phyloP scores from a whole-genome alignment of 1,140 invertebrate species.

The Sinonovacula constricta region DNA sequence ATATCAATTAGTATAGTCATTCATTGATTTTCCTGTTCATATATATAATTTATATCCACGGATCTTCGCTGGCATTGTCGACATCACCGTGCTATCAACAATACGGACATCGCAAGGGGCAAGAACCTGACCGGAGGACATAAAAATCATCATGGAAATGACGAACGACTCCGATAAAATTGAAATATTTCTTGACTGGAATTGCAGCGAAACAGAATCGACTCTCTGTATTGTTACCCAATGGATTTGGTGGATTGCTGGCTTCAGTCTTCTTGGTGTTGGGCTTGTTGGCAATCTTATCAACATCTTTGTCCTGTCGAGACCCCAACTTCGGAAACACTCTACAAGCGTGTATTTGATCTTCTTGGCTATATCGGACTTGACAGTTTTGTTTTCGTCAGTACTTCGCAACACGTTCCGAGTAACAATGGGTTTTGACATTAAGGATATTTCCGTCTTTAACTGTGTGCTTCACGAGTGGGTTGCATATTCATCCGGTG shows the following conservation, averaged over 20 bases:
- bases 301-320: background rate
- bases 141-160: no score
- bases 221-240: background rate
- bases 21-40: no score
- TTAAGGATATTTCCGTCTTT: background rate
- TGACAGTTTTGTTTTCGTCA: background rate
- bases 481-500: background rate
- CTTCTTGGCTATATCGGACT: background rate
- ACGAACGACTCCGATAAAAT: no score
- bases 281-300: background rate
- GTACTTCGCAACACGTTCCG: background rate
- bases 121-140: no score
- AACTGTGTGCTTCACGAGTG: background rate
- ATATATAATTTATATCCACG: no score
- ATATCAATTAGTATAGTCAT: no score
- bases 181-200: no score
- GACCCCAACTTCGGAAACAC: background rate
- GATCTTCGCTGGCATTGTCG: no score
- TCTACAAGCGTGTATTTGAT: background rate
- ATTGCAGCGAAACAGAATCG: no score
- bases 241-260: background rate
- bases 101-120: no score
- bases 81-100: no score
- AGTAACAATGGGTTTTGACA: background rate
- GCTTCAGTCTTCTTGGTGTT: background rate